Evolutionary conservation across 2,797 vertebrate genomes (phyloP).

Genomic region (Orientallactaga sibirica): DNA sequence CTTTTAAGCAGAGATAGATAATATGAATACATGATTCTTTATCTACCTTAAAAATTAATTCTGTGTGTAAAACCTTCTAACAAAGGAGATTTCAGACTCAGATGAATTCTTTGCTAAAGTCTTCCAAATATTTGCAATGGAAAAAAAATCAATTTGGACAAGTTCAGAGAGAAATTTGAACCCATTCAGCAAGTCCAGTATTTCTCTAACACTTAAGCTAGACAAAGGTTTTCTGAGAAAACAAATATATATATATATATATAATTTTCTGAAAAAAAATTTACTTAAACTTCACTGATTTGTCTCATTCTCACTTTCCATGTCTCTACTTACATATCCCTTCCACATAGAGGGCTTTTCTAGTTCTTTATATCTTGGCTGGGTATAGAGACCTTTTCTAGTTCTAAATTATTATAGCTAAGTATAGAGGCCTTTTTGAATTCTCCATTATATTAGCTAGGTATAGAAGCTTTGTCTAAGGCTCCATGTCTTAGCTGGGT

Average conservation of each 20-base stretch:
- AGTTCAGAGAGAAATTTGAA: constrained; percentile 9
- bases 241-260: neutral
- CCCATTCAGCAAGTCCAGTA: neutral
- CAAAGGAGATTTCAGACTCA: neutral
- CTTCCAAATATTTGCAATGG: constrained; percentile 1
- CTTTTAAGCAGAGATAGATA: neutral
- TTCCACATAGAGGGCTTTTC: neutral
- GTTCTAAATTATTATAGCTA: no score
- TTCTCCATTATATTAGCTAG: no score
- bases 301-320: constrained; percentile 20
- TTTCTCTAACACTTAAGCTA: constrained; percentile 8
- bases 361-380: neutral
- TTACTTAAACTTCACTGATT: neutral
- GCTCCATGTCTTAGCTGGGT: neutral
- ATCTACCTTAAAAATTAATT: constrained; percentile 40
- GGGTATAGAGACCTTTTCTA: no score
- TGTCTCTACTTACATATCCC: neutral
- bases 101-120: neutral
- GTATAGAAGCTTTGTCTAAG: neutral
- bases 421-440: no score
- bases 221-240: constrained; percentile 2
- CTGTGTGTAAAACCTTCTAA: neutral
- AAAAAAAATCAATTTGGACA: constrained; percentile 10
- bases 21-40: neutral
- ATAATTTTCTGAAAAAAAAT: constrained; percentile 56